Evolutionary conservation across 1,140 invertebrate species (phyloP), one percentile per base, ranked within the genome.

Genomic region (Tetramorium simillimum): DNA sequence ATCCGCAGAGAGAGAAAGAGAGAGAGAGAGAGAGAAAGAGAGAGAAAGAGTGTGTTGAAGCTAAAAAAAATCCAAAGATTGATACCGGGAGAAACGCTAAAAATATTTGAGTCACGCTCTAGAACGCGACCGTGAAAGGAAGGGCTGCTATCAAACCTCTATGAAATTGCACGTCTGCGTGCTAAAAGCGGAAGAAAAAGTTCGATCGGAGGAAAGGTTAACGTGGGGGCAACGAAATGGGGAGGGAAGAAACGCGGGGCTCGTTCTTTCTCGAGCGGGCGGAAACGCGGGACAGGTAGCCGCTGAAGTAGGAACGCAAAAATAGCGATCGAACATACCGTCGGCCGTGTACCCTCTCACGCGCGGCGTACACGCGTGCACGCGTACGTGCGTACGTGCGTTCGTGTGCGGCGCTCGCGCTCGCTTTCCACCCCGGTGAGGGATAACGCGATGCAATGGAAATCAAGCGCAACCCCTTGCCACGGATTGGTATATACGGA

Each of bases 391-490:
- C 12, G 14, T 53, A 43, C 33, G n/a, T 14, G 14, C 2, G 21
- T 28, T 28, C 10, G 49, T 18, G 77, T 40, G 14, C 40, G 65
- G 14, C 24, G 33, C 18, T 6, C 75, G 60, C 43, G 78, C 46
- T 18, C 65, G 78, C 65, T 81, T 73, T 73, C 53, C 53, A 73
- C 67, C 85, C 63, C 46, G 80, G 51, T 82, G 67, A 90, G 88
- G 87, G 90, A 89, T 90, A 91, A 91, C 90, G 82, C 91, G 91
- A 92, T 92, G 91, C 91, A 90, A 92, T 92, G 90, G 91, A 92
- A 92, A 92, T 92, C 92, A 92, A 92, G 90, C 90, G 90, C 90
- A 92, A 92, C 88, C 91, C 89, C 91, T 91, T 92, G 91, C 91
- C 85, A 67, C 86, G 88, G 89, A 92, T 89, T 86, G 86, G 84